Base-by-base conservation (phyloP, 2,797 vertebrate genomes). In the Parotocinclus haroldoi region DNA sequence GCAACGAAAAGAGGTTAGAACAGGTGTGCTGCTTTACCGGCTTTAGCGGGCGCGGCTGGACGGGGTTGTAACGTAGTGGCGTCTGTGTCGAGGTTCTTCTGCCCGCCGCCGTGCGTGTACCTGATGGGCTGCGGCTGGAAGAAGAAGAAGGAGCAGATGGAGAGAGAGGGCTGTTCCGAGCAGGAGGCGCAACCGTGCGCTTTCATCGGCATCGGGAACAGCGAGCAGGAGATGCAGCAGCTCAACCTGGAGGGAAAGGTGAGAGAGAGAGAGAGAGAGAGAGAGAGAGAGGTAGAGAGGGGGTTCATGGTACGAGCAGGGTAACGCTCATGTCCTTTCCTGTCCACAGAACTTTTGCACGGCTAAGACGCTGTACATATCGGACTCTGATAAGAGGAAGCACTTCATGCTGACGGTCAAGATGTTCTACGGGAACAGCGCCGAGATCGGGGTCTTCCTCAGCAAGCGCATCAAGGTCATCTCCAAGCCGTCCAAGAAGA, bases 151-250 rank as follows among this genome's bases (percentile, higher is more conserved):
- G 96, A 98, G 80, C 93, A 86, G 71, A 95, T 99, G 94, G 95
- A 97, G 75, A 87, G 93, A 14, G 96, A 98, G 75, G 96, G 96
- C 66, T 95, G 93, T 83, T 92, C 95, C 0, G 96, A 99, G 80
- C 96, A 97, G 81, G 96, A 99, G 72, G 93, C 96, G 56, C 96
- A 99, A 59, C 94, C 96, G 0, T 99, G 95, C 81, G 96, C 95
- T 4, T 99, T 99, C 72, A 99, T 99, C 63, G 96, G 96, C 54
- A 99, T 99, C 75, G 96, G 96, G 80, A 99, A 97, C 89, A 99
- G 96, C n/a, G 96, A 99, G 78, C 95, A 98, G 86, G 96, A 99
- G 88, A 99, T 98, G 96, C 96, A 99, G 74, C 96, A 99, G 61
- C 91, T 99, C 73, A 98, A 98, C 83, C 86, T 99, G 83, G 96